Evolutionary conservation across 2,888 invertebrate species (phyloP).

Genomic region (Himalopsyche anomala): DNA sequence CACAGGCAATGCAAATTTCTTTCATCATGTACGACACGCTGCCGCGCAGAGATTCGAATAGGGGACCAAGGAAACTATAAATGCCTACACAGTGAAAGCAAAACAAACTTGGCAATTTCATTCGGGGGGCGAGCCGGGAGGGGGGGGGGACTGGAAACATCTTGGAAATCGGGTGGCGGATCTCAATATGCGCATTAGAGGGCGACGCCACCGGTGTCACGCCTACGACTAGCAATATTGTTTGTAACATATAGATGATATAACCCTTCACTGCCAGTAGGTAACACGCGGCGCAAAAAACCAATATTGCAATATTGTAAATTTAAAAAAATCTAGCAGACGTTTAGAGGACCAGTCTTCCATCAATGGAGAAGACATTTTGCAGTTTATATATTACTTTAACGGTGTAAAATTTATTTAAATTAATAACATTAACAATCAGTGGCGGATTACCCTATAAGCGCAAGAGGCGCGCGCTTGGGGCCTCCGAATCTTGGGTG

Average conservation of each 20-base stretch:
- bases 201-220: conserved; percentile 60
- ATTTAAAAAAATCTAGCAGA: neutral
- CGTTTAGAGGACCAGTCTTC: neutral
- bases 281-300: conserved; percentile 31
- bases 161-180: conserved; percentile 49
- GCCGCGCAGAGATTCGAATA: conserved; percentile 36
- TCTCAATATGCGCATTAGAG: conserved; percentile 64
- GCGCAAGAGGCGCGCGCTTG: too few species aligned
- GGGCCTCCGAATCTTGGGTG: too few species aligned
- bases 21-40: conserved; percentile 32
- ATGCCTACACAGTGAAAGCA: conserved; percentile 53
- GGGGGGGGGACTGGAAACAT: conserved; percentile 40
- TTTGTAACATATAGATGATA: conserved; percentile 50
- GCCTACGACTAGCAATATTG: conserved; percentile 63
- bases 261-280: conserved; percentile 41
- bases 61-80: conserved; percentile 41
- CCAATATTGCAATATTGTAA: conserved; percentile 53
- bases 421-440: too few species aligned
- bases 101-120: conserved; percentile 64
- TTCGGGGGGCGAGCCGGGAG: conserved; percentile 46
- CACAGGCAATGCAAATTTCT: conserved; percentile 39
- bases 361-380: neutral
- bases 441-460: too few species aligned
- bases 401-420: too few species aligned
- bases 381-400: neutral